Conservation (phyloP, 1,140 invertebrate species). For the Periplaneta americana region DNA sequence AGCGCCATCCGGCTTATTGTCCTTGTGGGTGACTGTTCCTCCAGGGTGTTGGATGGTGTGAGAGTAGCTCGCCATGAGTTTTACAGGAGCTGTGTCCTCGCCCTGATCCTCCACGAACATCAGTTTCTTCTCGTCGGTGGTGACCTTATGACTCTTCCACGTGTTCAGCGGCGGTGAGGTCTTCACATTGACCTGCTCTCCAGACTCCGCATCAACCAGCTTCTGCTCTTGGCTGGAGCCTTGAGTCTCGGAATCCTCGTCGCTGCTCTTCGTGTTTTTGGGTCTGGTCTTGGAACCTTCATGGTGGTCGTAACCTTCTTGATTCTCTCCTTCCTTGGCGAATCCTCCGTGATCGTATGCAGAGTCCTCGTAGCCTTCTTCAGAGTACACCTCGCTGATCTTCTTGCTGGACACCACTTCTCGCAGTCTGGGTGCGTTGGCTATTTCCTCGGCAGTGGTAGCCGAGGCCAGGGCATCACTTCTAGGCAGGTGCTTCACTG, state of each 20-base stretch:
- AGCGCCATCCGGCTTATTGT: not conserved
- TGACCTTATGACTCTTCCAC: not conserved
- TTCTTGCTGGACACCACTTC: slow-evolving; percentile 64
- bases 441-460: slow-evolving; percentile 49
- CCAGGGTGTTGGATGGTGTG: not conserved
- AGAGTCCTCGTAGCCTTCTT: slow-evolving; percentile 72
- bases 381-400: slow-evolving; percentile 52
- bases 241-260: not conserved
- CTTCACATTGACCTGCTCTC: not conserved
- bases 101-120: not conserved
- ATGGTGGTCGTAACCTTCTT: slow-evolving; percentile 25
- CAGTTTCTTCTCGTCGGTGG: not conserved
- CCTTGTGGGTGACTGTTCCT: not conserved
- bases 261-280: too few relatives aligned
- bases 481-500: slow-evolving; percentile 50
- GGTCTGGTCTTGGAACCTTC: slow-evolving; percentile 20
- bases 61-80: not conserved
- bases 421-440: slow-evolving; percentile 52
- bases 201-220: not conserved
- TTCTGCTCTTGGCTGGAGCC: not conserved
- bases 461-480: slow-evolving; percentile 47
- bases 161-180: not conserved
- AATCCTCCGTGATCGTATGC: slow-evolving; percentile 71
- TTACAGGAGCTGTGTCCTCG: not conserved
- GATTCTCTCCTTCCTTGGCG: slow-evolving; percentile 53